phyloP scores from a whole-genome alignment of 2,888 invertebrate genomes.

The Yponomeuta cagnagella region DNA sequence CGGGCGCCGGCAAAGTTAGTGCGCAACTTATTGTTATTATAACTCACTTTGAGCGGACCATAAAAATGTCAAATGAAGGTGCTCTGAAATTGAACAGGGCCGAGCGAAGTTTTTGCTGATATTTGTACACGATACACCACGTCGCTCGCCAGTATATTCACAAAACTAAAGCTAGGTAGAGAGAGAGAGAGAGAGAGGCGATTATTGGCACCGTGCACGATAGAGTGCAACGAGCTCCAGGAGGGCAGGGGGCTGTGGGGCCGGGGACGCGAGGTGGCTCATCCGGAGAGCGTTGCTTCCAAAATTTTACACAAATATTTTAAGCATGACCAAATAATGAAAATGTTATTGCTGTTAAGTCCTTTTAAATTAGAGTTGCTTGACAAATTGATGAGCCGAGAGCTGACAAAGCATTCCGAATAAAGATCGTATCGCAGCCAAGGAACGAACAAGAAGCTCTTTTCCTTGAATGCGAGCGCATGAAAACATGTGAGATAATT shows the following conservation, averaged over 20 bases:
- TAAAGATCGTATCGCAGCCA: background rate
- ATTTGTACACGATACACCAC: slow-evolving; percentile 26
- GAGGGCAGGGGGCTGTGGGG: slow-evolving; percentile 33
- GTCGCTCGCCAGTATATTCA: slow-evolving; percentile 31
- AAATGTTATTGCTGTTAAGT: slow-evolving; percentile 53
- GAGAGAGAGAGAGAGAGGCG: slow-evolving; percentile 43
- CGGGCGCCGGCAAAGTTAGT: background rate
- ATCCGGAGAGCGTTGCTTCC: slow-evolving; percentile 51
- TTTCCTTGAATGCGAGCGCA: slow-evolving; percentile 11
- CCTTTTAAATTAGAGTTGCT: slow-evolving; percentile 28
- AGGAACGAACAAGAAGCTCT: slow-evolving; percentile 2
- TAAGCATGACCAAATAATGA: slow-evolving; percentile 70
- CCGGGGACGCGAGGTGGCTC: slow-evolving; percentile 31
- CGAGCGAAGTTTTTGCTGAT: slow-evolving; percentile 10
- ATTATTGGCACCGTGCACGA: slow-evolving; percentile 27
- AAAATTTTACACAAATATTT: slow-evolving; percentile 68
- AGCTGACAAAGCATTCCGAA: background rate
- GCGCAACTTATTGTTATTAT: slow-evolving; percentile 6
- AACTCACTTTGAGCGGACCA: background rate
- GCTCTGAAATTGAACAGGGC: background rate
- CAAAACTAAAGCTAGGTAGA: slow-evolving; percentile 48
- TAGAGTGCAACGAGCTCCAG: slow-evolving; percentile 30
- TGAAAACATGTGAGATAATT: slow-evolving; percentile 70
- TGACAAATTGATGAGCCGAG: background rate
- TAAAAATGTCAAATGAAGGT: slow-evolving; percentile 11